Base-by-base conservation (phyloP, 2,888 invertebrate species). In the Phortica magna region DNA sequence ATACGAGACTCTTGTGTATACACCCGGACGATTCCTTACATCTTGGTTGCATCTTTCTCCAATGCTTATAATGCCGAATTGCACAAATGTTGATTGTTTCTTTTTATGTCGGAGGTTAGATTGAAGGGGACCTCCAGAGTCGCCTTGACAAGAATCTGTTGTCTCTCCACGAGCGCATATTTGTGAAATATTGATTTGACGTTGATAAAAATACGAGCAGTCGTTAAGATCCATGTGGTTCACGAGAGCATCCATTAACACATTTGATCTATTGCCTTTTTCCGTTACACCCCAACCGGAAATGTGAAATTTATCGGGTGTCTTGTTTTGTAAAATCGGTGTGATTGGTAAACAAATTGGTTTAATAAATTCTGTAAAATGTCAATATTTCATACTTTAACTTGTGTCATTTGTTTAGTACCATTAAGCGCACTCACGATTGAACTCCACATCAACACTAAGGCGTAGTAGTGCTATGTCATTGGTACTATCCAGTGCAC, bases 61-160 rank as follows among this genome's bases (percentile, higher is more conserved):
- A 83, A 94, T 93, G 0, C 95, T 94, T 0, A 95, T 95, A 0
- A 95, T 90, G 6, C 95, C 95, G 73, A 83, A 89, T 64, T 89
- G 88, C 12, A 90, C 82, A 84, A 86, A 17, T 85, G 83, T 19
- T 81, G 76, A 9, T 81, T 80, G 19, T 79, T 87, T 75, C 81
- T 78, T 2, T 79, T 80, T 19, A 82, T n/a, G 43, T 82, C 84
- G 1, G 76, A 77, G n/a, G 0, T 82, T 83, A 0, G 87, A 78
- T 0, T 90, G 84, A 10, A 90, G 75, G 0, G 90, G 90, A 0
- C 90, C 90, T 0, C 90, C 90, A 0, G 90, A 90, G 78, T 90
- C 90, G 4, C 90, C 90, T n/a, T 86, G 87, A 76, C 90, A 90
- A 0, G 87, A 82, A 42, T 90, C 90, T 59, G 85, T 83, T 17